Evolutionary conservation across 2,113 vertebrate genomes (phyloP).

Genomic region (Phalacrocorax carbo): DNA sequence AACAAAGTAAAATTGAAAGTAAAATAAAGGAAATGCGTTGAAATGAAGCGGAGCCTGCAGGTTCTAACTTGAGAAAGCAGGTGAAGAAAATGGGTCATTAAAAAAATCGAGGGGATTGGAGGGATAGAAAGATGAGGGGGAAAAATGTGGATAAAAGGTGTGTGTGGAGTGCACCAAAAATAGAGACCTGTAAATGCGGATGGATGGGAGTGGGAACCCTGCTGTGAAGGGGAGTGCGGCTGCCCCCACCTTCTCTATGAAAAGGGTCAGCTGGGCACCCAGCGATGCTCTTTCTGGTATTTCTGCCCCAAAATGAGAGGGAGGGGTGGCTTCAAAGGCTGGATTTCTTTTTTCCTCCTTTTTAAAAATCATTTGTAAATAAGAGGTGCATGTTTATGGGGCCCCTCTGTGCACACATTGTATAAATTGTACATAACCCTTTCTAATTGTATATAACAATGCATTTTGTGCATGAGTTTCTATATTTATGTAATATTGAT

Average conservation of each 20-base stretch:
- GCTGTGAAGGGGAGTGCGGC: neutral
- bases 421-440: neutral
- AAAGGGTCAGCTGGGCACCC: neutral
- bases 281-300: neutral
- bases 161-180: neutral
- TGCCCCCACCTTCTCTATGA: neutral
- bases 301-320: neutral
- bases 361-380: neutral
- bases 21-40: neutral
- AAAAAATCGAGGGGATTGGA: neutral
- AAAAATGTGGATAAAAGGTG: neutral
- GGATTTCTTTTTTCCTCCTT: neutral
- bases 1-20: neutral
- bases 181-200: neutral
- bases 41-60: neutral
- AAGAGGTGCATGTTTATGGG: neutral
- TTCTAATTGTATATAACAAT: neutral
- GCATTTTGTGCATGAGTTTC: neutral
- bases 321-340: neutral
- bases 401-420: neutral
- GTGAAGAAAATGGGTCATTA: neutral
- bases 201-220: neutral
- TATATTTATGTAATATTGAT: too few relatives aligned
- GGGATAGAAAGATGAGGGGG: neutral
- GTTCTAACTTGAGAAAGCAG: neutral